A percentile compares a stretch with the other conserved stretches of the same genome.
Conservation (phyloP, 2,797 vertebrate species). For the Pelochelys cantorii region DNA sequence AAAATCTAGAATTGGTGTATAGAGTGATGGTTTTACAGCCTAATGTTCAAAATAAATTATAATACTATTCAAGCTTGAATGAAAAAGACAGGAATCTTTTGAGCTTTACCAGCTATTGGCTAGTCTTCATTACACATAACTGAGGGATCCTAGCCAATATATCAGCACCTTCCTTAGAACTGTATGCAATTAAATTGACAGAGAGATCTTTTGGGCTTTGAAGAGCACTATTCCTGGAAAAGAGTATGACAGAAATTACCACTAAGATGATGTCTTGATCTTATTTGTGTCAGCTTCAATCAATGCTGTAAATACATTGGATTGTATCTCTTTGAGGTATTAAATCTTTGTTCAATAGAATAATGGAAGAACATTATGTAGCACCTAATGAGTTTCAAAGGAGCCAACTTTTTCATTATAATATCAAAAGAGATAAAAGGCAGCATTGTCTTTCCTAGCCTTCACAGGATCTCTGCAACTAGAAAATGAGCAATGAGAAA, state of each 20-base stretch:
- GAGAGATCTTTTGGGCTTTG: slow-evolving; percentile 9
- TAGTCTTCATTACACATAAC: slow-evolving; percentile 43
- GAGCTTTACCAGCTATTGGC: slow-evolving; percentile 9
- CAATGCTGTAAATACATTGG: slow-evolving; percentile 38
- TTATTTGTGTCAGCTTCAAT: slow-evolving; percentile 34
- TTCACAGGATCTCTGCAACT: neutral
- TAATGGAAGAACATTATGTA: slow-evolving; percentile 27
- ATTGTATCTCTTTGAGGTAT: slow-evolving; percentile 32
- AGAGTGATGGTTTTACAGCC: slow-evolving; percentile 35
- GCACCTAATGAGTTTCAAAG: slow-evolving; percentile 52
- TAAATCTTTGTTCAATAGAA: slow-evolving; percentile 45
- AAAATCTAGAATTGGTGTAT: slow-evolving; percentile 17
- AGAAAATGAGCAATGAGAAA: slow-evolving; percentile 8
- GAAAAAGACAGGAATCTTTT: slow-evolving; percentile 45
- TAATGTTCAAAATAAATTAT: slow-evolving; percentile 1
- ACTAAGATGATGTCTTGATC: slow-evolving; percentile 13
- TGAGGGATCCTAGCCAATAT: neutral
- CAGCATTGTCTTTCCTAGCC: neutral
- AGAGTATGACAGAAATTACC: slow-evolving; percentile 30
- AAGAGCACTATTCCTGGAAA: slow-evolving; percentile 38
- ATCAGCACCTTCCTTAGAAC: slow-evolving; percentile 37
- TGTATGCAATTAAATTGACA: slow-evolving; percentile 27
- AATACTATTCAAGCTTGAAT: slow-evolving; percentile 30
- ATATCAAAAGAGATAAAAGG: slow-evolving; percentile 32
- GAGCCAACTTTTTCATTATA: slow-evolving; percentile 57